phyloP scores from a whole-genome alignment of 2,888 invertebrate genomes.

The Archips crataeganus region DNA sequence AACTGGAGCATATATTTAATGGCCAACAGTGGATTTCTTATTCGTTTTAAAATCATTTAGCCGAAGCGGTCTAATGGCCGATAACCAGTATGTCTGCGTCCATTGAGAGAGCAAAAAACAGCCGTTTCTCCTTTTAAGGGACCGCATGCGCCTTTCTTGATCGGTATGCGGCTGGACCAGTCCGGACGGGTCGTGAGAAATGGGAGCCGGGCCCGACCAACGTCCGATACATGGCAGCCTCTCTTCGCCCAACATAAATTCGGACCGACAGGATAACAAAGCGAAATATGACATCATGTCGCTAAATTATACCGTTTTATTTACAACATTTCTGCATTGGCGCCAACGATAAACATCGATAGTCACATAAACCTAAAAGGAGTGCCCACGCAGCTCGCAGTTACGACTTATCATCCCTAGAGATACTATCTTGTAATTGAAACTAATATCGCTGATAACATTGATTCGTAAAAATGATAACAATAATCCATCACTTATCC shows the following conservation, averaged over 20 bases:
- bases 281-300: constrained; percentile 28
- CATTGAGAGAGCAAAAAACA: constrained; percentile 67
- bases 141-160: constrained; percentile 78
- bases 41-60: constrained; percentile 30
- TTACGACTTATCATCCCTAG: constrained; percentile 9
- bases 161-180: constrained; percentile 75
- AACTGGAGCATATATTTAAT: constrained; percentile 29
- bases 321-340: constrained; percentile 10
- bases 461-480: constrained; percentile 29
- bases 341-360: constrained; percentile 5
- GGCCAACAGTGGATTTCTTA: constrained; percentile 23
- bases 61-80: constrained; percentile 57
- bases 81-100: constrained; percentile 53
- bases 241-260: constrained; percentile 25
- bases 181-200: constrained; percentile 80
- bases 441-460: constrained; percentile 27
- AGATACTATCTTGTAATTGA: constrained; percentile 33
- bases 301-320: constrained; percentile 20
- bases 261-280: constrained; percentile 35
- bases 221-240: constrained; percentile 25
- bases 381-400: background rate
- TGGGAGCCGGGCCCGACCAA: constrained; percentile 58
- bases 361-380: constrained; percentile 12
- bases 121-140: constrained; percentile 75
- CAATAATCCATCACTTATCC: constrained; percentile 33